phyloP scores from a whole-genome alignment of 2,888 invertebrate species.

The Ichneumoninae sp. region DNA sequence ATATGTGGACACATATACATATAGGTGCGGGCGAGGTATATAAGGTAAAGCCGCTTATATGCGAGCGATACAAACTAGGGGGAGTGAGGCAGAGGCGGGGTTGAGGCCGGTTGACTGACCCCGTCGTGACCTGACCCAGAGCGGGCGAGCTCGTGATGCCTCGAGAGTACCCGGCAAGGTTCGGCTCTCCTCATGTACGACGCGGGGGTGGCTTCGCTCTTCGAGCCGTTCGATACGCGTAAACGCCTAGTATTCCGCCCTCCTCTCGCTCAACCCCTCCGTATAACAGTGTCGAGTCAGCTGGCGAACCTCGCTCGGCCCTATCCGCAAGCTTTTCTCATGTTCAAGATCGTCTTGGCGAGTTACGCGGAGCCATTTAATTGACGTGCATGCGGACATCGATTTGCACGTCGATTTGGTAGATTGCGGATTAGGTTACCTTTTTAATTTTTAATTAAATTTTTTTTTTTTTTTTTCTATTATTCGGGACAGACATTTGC shows the following conservation, averaged over 20 bases:
- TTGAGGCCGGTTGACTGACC: conserved; percentile 66
- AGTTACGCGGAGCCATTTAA: conserved; percentile 20
- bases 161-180: conserved; percentile 64
- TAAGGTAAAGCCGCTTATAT: conserved; percentile 39
- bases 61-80: conserved; percentile 43
- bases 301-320: conserved; percentile 60
- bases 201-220: conserved; percentile 56
- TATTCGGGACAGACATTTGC: too few species aligned
- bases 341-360: conserved; percentile 60
- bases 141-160: conserved; percentile 66
- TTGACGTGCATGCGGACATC: neutral
- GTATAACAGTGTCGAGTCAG: conserved; percentile 50
- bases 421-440: neutral
- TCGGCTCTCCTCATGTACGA: conserved; percentile 51
- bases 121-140: conserved; percentile 75
- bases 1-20: neutral
- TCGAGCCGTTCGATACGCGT: conserved; percentile 66
- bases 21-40: conserved; percentile 3
- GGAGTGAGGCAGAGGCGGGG: conserved; percentile 46
- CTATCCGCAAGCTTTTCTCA: conserved; percentile 58
- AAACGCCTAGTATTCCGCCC: conserved; percentile 63
- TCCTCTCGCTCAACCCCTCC: conserved; percentile 27
- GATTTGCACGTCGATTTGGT: conserved; percentile 7
- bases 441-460: too few species aligned
- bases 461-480: neutral